Conservation (phyloP, 2,113 vertebrate genomes). For the Cichladusa arquata region DNA sequence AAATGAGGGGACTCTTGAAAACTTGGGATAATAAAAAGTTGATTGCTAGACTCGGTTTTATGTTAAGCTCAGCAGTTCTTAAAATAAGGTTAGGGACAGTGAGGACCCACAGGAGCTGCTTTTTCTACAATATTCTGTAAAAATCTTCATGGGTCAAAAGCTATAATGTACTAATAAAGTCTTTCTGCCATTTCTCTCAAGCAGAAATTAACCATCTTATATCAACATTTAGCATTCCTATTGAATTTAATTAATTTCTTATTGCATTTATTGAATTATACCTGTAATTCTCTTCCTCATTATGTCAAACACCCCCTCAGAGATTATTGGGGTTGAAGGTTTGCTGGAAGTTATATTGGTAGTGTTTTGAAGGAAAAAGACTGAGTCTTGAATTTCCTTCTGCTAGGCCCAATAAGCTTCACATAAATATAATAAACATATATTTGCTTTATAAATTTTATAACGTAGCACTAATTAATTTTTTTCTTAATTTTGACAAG, state of each 20-base stretch:
- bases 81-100: not conserved
- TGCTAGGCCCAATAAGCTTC: not conserved
- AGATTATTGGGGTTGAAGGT: not conserved
- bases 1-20: not conserved
- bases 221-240: not conserved
- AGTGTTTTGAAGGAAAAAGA: not conserved
- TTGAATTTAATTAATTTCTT: not conserved
- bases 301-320: not conserved
- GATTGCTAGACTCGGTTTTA: not conserved
- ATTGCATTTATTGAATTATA: not conserved
- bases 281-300: not conserved
- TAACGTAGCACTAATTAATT: not conserved
- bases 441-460: not conserved
- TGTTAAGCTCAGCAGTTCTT: not conserved
- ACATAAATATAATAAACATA: not conserved
- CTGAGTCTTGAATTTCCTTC: not conserved
- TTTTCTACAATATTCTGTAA: not conserved
- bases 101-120: not conserved
- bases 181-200: not conserved
- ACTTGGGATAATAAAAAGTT: not conserved
- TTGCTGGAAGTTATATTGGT: not conserved
- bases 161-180: not conserved
- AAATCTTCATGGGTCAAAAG: not conserved
- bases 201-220: not conserved
- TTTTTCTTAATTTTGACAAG: not conserved